Evolutionary conservation across 2,888 invertebrate species (phyloP).

Genomic region (Chloroclysta siterata): DNA sequence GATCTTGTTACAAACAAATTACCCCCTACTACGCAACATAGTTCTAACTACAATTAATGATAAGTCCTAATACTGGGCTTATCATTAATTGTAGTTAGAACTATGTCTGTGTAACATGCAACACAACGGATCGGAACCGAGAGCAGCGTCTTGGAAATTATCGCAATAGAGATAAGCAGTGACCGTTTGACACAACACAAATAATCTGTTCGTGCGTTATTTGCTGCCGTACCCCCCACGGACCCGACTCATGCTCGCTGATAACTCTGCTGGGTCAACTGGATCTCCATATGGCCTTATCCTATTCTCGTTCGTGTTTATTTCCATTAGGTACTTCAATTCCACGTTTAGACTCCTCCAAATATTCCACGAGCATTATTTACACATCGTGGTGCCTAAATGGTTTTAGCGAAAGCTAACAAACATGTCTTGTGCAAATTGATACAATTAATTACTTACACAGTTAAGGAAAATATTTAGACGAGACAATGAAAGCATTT

Average conservation of each 20-base stretch:
- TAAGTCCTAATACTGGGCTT: too few species aligned
- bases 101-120: not conserved
- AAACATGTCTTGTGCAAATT: constrained; percentile 3
- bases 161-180: constrained; percentile 34
- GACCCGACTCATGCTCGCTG: constrained; percentile 70
- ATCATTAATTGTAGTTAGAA: not conserved
- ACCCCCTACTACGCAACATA: not conserved
- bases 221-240: constrained; percentile 70
- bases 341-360: constrained; percentile 9
- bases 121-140: constrained; percentile 9
- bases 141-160: constrained; percentile 21
- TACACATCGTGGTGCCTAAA: not conserved
- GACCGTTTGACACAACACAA: constrained; percentile 49
- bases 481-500: not conserved
- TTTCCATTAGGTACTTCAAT: constrained; percentile 48
- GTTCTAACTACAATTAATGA: too few species aligned
- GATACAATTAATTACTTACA: not conserved
- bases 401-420: constrained; percentile 4
- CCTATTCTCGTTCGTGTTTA: constrained; percentile 52
- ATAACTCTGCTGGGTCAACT: constrained; percentile 64
- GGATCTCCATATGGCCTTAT: constrained; percentile 47
- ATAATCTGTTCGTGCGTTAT: constrained; percentile 46
- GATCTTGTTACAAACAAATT: not conserved
- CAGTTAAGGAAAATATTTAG: not conserved
- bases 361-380: constrained; percentile 2